These are phyloP conservation scores for Coranthus polyacanthus DNA, from an alignment of 2,797 vertebrate species.

Conservation along the genomic window DNA sequence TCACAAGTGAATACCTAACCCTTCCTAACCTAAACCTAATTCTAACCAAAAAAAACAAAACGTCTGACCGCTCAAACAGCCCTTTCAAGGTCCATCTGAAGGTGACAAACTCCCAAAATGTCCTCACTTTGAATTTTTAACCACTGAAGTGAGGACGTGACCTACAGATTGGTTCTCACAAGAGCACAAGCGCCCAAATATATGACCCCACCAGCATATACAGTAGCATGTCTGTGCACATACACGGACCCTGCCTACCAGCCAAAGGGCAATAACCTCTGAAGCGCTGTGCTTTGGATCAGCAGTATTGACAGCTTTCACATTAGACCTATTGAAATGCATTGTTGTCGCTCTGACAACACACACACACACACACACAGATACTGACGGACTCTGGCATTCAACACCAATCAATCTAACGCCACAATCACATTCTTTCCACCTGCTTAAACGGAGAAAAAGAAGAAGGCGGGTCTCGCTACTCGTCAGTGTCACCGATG, in stretches of 20 bases:
- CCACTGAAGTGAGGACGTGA: no score
- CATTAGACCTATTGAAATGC: constrained; percentile 84
- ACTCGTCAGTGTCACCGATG: constrained; percentile 70
- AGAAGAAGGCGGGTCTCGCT: constrained; percentile 60
- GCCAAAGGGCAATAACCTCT: constrained; percentile 75
- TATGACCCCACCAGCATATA: not conserved
- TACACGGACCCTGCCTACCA: constrained; percentile 22
- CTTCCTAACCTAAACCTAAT: no score
- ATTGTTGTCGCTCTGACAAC: constrained; percentile 69
- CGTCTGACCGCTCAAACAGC: no score
- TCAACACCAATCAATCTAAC: constrained; percentile 80
- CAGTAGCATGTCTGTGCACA: constrained; percentile 17
- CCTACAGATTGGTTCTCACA: no score
- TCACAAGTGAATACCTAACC: no score
- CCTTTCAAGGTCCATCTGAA: no score
- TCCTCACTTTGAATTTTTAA: no score
- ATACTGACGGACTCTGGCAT: constrained; percentile 26
- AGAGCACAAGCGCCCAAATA: no score
- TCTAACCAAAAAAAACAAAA: no score
- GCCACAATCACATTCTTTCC: constrained; percentile 79
- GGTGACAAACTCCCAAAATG: no score
- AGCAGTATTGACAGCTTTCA: constrained; percentile 86
- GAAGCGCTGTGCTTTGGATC: constrained; percentile 77
- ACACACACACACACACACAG: constrained; percentile 10
- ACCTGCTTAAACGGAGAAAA: constrained; percentile 74